Evolutionary conservation across 1,140 invertebrate species (phyloP), one percentile per base, ranked within the genome.

Genomic region (Mizuhopecten yessoensis): DNA sequence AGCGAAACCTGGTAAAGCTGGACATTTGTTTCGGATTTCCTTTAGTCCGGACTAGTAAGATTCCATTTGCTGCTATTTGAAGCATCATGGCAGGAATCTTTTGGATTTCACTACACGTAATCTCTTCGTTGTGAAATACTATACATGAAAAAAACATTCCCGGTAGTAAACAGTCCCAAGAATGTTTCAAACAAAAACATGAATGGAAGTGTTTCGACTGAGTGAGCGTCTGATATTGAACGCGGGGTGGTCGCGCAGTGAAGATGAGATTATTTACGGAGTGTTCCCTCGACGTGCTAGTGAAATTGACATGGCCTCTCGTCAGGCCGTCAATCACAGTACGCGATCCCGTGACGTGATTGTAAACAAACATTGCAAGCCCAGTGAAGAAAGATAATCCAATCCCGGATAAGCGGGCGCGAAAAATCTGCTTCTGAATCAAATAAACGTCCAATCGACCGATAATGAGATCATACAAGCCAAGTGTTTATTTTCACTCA

Each of bases 401-500:
- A 75, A 75, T 75, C 57, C n/a, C 57, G 57, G 57, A 75, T 75
- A 75, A 75, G 57, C 57, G 57, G 57, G 57, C 57, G 57, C 57
- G 57, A 75, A 75, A 75, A 75, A 75, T 75, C 57, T 75, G 57
- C 57, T 75, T 75, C 57, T n/a, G 57, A 75, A 75, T 75, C 57
- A 75, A 75, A 75, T 75, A 75, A 75, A 75, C 57, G 57, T 75
- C 57, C 57, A 75, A 75, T 75, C 1, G 57, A 75, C 57, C n/a
- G 57, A 75, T 75, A 75, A 75, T 75, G 57, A 75, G 57, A 75
- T 75, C 57, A 75, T 29, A 75, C 57, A 75, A 75, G n/a, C 57
- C 57, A n/a, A 75, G 57, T 29, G 57, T 75, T 75, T 75, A 75
- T 75, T 75, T 75, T 29, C n/a, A n/a, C 57, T 75, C 57, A 75